Percentiles rank a stretch among this genome's conserved stretches.
Evolutionary conservation across 2,888 invertebrate species (phyloP).

Genomic region (Hydropsyche betteni): DNA sequence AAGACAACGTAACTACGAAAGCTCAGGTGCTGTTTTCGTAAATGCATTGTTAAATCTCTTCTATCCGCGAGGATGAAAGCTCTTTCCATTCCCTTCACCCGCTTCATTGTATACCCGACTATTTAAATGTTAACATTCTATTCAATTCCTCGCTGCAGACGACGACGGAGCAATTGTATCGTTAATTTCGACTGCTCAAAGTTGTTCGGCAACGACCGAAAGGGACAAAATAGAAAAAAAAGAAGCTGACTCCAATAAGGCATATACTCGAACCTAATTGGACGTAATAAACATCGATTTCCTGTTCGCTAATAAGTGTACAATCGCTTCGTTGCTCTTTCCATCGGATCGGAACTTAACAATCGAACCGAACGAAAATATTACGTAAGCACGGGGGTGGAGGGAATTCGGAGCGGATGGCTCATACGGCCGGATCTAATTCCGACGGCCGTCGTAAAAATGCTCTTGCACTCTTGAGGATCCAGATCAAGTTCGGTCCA

Average conservation of each 20-base stretch:
- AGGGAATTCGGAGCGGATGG: too few relatives aligned
- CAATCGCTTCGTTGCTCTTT: neutral
- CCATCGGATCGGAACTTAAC: too few relatives aligned
- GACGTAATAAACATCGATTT: slow-evolving; percentile 17
- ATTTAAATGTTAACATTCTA: slow-evolving; percentile 24
- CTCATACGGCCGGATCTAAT: neutral
- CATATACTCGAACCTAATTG: neutral
- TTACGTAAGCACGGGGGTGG: too few relatives aligned
- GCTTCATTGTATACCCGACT: slow-evolving; percentile 18
- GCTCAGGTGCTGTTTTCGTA: too few relatives aligned
- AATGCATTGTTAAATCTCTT: too few relatives aligned
- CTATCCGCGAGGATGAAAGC: too few relatives aligned
- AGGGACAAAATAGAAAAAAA: neutral
- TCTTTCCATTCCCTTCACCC: neutral
- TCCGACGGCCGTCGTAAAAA: slow-evolving; percentile 25
- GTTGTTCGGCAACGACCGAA: slow-evolving; percentile 4
- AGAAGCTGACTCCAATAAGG: neutral
- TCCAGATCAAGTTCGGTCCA: neutral
- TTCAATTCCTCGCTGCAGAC: slow-evolving; percentile 7
- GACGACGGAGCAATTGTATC: slow-evolving; percentile 24
- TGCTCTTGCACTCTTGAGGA: neutral
- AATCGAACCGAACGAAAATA: too few relatives aligned
- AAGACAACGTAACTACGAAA: too few relatives aligned
- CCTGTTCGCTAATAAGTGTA: slow-evolving; percentile 1
- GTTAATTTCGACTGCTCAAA: slow-evolving; percentile 18